phyloP scores from a whole-genome alignment of 2,113 vertebrate species.

The Scartelaos histophorus region DNA sequence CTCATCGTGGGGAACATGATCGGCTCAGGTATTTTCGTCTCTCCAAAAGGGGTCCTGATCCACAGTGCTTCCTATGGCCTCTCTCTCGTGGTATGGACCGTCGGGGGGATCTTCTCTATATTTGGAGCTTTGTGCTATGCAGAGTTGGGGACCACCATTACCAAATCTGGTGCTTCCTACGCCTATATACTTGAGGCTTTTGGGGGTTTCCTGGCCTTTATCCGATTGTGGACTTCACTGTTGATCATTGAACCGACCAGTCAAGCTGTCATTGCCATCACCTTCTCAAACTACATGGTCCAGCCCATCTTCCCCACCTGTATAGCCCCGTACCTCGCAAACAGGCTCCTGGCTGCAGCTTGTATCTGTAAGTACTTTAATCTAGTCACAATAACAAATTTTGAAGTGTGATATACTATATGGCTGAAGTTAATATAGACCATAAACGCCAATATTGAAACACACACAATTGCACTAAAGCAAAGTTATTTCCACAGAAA shows the following conservation, averaged over 20 bases:
- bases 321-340: conserved; percentile 81
- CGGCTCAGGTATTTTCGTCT: conserved; percentile 92
- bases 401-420: too few species aligned
- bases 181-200: conserved; percentile 93
- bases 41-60: conserved; percentile 88
- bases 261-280: conserved; percentile 91
- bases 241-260: conserved; percentile 93
- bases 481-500: too few species aligned
- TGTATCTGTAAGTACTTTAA: conserved; percentile 85
- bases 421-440: too few species aligned
- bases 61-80: conserved; percentile 89
- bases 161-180: conserved; percentile 91
- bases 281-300: conserved; percentile 92
- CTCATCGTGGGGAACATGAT: conserved; percentile 97
- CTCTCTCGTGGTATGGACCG: conserved; percentile 86
- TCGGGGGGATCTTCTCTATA: conserved; percentile 88
- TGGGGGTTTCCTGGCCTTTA: conserved; percentile 85
- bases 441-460: too few species aligned
- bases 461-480: too few species aligned
- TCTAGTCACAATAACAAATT: too few species aligned
- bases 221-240: conserved; percentile 90
- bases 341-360: conserved; percentile 84
- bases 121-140: conserved; percentile 92
- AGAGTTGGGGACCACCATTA: conserved; percentile 92
- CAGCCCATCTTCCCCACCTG: conserved; percentile 90